Evolutionary conservation across 1,140 invertebrate species (phyloP).

Genomic region (Drosophila ananassae): DNA sequence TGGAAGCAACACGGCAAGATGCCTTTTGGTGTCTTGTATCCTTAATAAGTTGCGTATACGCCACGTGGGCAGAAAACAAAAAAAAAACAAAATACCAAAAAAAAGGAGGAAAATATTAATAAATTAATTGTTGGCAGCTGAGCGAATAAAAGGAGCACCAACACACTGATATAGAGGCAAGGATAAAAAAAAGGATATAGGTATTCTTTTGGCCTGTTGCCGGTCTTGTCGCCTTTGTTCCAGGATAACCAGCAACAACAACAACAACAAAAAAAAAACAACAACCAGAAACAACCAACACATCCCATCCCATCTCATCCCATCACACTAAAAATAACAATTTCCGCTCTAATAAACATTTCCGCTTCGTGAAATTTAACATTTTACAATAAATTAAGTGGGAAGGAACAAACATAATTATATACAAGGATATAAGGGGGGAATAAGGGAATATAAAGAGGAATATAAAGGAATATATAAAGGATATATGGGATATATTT

Average conservation of each 20-base stretch:
- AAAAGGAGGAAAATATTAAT: constrained; percentile 55
- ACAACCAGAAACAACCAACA: not conserved
- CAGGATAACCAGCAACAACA: constrained; percentile 23
- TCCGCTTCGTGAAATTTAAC: constrained; percentile 83
- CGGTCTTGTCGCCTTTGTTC: constrained; percentile 47
- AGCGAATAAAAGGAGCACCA: constrained; percentile 22
- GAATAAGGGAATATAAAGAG: no score
- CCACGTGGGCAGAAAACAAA: constrained; percentile 28
- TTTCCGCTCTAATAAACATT: constrained; percentile 84
- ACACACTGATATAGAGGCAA: constrained; percentile 17
- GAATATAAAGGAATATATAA: not conserved
- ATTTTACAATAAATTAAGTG: constrained; percentile 83
- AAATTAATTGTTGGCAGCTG: constrained; percentile 71
- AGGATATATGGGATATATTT: no score
- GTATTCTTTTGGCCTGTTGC: constrained; percentile 39
- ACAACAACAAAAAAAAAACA: constrained; percentile 12
- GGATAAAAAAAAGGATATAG: constrained; percentile 1
- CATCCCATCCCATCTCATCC: constrained; percentile 5
- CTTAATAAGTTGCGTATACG: constrained; percentile 45
- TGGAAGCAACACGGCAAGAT: not conserved
- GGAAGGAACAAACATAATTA: constrained; percentile 74
- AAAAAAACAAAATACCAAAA: constrained; percentile 7
- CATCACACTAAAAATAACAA: constrained; percentile 83
- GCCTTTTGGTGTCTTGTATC: constrained; percentile 23
- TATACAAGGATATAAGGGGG: no score